These are phyloP conservation scores for Pristionchus exspectatus DNA, from an alignment of 2,888 invertebrate genomes.

Conservation along the genomic window DNA sequence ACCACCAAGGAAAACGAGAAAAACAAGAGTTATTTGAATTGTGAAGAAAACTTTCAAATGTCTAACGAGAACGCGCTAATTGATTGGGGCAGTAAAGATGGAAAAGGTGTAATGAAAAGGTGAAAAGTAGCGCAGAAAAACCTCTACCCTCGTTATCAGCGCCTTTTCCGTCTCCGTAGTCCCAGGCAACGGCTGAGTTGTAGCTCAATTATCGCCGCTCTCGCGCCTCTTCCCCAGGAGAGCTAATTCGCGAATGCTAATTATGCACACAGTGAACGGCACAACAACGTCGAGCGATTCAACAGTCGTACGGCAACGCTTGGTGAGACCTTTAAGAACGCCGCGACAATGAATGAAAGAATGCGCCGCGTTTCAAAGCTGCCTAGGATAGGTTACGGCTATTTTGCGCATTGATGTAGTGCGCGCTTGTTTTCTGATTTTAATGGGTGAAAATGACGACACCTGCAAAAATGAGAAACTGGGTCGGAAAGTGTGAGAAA, in stretches of 20 bases:
- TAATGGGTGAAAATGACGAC: neutral
- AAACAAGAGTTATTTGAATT: no score
- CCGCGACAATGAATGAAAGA: neutral
- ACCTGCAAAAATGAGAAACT: neutral
- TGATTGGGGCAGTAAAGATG: neutral
- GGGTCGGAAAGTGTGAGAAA: neutral
- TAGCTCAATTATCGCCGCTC: neutral
- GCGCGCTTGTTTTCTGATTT: no score
- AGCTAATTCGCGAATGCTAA: neutral
- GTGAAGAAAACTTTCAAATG: neutral
- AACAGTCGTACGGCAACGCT: no score
- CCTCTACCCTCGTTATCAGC: conserved; percentile 1
- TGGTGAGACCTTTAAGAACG: neutral
- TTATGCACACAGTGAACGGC: neutral
- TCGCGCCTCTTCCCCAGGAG: neutral
- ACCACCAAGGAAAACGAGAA: no score
- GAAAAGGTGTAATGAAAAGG: conserved; percentile 18
- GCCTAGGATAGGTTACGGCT: neutral
- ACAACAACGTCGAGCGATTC: no score
- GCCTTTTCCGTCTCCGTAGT: neutral
- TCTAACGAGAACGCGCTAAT: neutral
- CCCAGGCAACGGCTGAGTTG: neutral
- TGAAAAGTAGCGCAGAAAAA: neutral
- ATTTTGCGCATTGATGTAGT: no score
- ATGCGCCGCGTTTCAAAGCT: neutral